Percentiles rank a stretch among this genome's conserved stretches.
Conservation (phyloP, 37 sponge, comb jelly and placozoan species). For the Mnemiopsis leidyi region DNA sequence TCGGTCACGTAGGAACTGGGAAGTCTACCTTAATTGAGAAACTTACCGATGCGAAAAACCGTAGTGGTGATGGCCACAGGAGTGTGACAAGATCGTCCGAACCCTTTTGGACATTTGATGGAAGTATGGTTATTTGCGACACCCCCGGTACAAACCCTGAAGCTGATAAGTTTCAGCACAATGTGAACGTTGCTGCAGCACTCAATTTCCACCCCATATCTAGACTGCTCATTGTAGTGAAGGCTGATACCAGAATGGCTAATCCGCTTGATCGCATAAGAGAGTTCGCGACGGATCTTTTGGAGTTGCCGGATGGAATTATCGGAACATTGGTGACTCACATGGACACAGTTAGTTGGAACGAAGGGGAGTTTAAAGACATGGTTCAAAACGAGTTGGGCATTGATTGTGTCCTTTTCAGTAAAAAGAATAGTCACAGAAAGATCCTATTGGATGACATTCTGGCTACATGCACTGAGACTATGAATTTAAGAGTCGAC, state of each 20-base stretch:
- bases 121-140: neutral
- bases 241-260: neutral
- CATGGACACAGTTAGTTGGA: neutral
- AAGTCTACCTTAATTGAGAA: neutral
- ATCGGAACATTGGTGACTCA: conserved; percentile 4
- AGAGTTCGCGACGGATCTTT: neutral
- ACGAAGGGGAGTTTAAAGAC: neutral
- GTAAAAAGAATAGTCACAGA: neutral
- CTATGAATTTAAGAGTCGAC: neutral
- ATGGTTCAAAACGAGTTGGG: neutral
- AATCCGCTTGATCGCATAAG: neutral
- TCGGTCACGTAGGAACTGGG: neutral
- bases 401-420: neutral
- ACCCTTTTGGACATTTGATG: conserved; percentile 18
- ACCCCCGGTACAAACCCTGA: neutral
- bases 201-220: neutral
- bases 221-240: neutral
- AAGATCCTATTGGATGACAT: neutral
- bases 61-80: neutral
- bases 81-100: neutral
- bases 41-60: neutral
- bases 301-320: neutral
- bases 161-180: neutral
- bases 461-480: neutral
- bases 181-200: neutral